Percentiles rank a stretch among this genome's conserved stretches.
phyloP scores from a whole-genome alignment of 2,888 invertebrate genomes.

The Troilus luridus region DNA sequence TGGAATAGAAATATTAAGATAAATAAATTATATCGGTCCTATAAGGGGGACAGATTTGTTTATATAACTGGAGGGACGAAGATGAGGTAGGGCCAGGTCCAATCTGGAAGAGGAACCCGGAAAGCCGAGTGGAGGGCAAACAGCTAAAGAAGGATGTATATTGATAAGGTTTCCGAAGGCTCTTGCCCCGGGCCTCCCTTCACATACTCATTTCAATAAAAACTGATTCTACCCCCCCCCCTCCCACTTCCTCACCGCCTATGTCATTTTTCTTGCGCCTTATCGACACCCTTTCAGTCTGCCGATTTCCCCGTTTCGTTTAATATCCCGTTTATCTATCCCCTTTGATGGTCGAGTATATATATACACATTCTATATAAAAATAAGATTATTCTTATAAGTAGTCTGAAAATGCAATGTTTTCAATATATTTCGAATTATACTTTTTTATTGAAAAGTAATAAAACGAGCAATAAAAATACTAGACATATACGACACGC shows the following conservation, averaged over 20 bases:
- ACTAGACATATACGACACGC: too few relatives aligned
- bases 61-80: neutral
- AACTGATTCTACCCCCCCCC: slow-evolving; percentile 22
- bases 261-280: slow-evolving; percentile 42
- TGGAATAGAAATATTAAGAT: neutral
- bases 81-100: slow-evolving; percentile 1
- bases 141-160: slow-evolving; percentile 40
- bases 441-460: too few relatives aligned
- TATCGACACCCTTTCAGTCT: slow-evolving; percentile 42
- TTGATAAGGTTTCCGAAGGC: slow-evolving; percentile 32
- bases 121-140: slow-evolving; percentile 35
- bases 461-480: too few relatives aligned
- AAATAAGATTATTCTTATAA: neutral
- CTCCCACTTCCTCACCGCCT: neutral
- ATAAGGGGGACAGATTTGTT: neutral
- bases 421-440: too few relatives aligned
- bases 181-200: neutral
- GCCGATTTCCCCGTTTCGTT: slow-evolving; percentile 29
- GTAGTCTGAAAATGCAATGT: neutral
- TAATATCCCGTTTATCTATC: slow-evolving; percentile 15
- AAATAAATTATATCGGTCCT: neutral
- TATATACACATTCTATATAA: neutral
- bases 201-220: slow-evolving; percentile 45
- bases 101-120: neutral
- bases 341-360: neutral